Evolutionary conservation across 2,113 vertebrate species (phyloP), one percentile per base, ranked within the genome.

Genomic region (Cacatua alba): DNA sequence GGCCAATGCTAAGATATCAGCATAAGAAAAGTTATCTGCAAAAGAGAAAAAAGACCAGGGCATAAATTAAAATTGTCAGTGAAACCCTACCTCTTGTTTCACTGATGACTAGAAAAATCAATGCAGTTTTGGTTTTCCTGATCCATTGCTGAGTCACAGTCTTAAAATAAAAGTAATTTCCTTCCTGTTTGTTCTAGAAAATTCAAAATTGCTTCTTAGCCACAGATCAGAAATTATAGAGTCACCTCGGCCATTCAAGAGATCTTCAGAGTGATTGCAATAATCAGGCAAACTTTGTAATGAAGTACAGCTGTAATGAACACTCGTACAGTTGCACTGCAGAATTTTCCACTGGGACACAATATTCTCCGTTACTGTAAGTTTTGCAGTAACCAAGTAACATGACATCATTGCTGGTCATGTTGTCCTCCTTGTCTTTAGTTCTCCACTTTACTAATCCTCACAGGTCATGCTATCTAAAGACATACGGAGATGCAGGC

Each of bases 81-180:
- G 44, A 74, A 88, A 28, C 21, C 9, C 17, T 62, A 86, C 25
- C 39, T 90, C 82, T 93, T 86, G 20, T 37, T 77, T 83, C 60
- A 55, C 41, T 84, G 39, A 62, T 35, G 44, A 70, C 65, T 75
- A 82, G 68, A 90, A 94, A 95, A 96, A 93, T 92, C 63, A 74
- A 90, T 74, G 64, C 60, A 31, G 70, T 88, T 91, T 88, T 90
- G 46, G 35, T 84, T 94, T 94, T 88, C 82, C 76, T 86, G 51
- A 90, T 80, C 86, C 69, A 82, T n/a, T 86, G 60, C 92, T 96
- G 90, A 96, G 43, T 96, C 93, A 93, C n/a, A 83, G 43, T 64
- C 92, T 80, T 79, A 96, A 95, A 97, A 93, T 92, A 96, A 94
- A 72, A 93, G 59, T 88, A 0, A 92, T 90, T 96, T 96, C 87